phyloP scores from a whole-genome alignment of 2,888 invertebrate genomes.

The Hypselothyrea guttata region DNA sequence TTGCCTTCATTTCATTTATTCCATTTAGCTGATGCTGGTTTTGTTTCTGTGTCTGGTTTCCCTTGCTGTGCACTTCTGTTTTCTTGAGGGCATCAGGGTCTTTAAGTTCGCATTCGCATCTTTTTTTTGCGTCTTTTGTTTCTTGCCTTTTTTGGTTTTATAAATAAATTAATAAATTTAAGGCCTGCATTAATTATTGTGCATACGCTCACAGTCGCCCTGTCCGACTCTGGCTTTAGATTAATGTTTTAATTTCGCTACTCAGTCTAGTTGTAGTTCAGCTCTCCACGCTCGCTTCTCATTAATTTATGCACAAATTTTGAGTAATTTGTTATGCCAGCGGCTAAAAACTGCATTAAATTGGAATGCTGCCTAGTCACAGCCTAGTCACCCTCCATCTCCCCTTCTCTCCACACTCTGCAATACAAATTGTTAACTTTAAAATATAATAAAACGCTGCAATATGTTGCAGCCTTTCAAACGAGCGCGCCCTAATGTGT shows the following conservation, averaged over 20 bases:
- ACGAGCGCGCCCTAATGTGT: constrained; percentile 49
- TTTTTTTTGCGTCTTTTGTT: constrained; percentile 35
- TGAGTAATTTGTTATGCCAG: constrained; percentile 64
- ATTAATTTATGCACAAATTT: constrained; percentile 66
- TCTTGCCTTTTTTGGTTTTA: constrained; percentile 55
- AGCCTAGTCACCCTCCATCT: not conserved
- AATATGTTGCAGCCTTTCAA: constrained; percentile 49
- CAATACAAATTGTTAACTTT: constrained; percentile 56
- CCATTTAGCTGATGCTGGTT: constrained; percentile 33
- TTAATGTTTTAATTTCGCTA: constrained; percentile 72
- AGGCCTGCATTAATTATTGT: constrained; percentile 75
- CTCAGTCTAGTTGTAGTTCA: constrained; percentile 32
- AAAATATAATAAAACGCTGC: constrained; percentile 60
- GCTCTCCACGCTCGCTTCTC: constrained; percentile 6
- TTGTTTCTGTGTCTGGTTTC: constrained; percentile 6
- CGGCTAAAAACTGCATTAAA: constrained; percentile 60
- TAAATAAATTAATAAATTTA: constrained; percentile 80
- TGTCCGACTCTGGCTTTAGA: no score
- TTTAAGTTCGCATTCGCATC: constrained; percentile 58
- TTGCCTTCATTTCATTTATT: not conserved
- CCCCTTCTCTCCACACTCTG: not conserved
- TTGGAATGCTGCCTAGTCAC: constrained; percentile 46
- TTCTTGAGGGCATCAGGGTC: constrained; percentile 4
- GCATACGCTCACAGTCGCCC: constrained; percentile 44
- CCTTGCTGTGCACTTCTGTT: constrained; percentile 21